Base-by-base conservation (phyloP, 2,888 invertebrate species). In the Temnothorax unifasciatus region DNA sequence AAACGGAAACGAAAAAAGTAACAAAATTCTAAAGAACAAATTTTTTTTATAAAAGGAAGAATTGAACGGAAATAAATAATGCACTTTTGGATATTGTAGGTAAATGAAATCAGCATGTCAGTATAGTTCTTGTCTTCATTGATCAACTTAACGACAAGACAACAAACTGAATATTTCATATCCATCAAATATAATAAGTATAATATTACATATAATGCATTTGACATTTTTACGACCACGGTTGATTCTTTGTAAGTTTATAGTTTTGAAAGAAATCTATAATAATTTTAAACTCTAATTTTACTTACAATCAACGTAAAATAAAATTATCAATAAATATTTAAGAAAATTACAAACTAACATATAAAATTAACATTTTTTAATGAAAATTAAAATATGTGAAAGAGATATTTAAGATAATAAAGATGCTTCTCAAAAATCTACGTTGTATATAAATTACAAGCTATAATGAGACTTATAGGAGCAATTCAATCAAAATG, bases 401-500 rank as follows among this genome's bases (percentile, higher is more conserved):
- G 41, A 66, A 52, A 52, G 11, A 29, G 21, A 34, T 25, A 64
- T 66, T 38, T 21, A 2, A 6, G 8, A 52, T 2, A 25, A 38
- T 50, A 41, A 64, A 18, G 8, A 25, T 50, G 11, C 8, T 47
- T 21, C 41, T 21, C 9, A 63, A 68, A 59, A 59, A 15, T 82
- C 41, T 57, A 59, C 18, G 15, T 82, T 41, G 21, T 8, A 21
- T 21, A 18, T 54, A 11, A 57, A 76, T 57, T 29, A 57, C 11
- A 13, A 25, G 3, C 21, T 59, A 8, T 18, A 59, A 47, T 71
- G 34, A 57, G 6, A 68, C n/a, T 59, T 79, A 44, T 15, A 71
- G 21, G 73, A 73, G 73, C 79, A 73, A 73, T 25, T 34, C 15
- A 81, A 81, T 81, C 59, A 81, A 81, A 73, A 73, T 25, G 25